Base-by-base conservation (phyloP, 2,797 vertebrate genomes). In the Menidia menidia region DNA sequence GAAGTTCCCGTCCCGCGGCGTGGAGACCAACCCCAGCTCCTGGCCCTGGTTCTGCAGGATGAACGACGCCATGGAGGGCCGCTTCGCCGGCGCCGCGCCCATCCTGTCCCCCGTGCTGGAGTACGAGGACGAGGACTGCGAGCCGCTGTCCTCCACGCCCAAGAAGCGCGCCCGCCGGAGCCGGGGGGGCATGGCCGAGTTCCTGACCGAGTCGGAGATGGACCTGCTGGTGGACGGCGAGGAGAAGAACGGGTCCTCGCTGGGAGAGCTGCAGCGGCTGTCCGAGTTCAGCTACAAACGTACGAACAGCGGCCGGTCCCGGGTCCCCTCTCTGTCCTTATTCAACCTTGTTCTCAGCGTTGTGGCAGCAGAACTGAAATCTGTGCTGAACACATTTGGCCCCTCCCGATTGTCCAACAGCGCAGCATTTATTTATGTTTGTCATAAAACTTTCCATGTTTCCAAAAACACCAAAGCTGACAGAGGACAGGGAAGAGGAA, bases 41-140 rank as follows among this genome's bases (percentile, higher is more conserved):
- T 95, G 94, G 94, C 93, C 90, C 35, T 95, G 93, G 94, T 94
- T 92, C 75, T 92, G 92, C 84, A 81, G 91, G 0, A 92, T 95
- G 92, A 92, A 93, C 2, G 92, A 94, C 18, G 92, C 93, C 68
- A 90, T 94, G 85, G 92, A 93, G 72, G 92, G 91, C 0, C 88
- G 90, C 0, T 81, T 92, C 1, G 67, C 86, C 0, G 78, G 78
- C 3, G 76, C 78, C 0, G 91, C 89, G 0, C 88, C 91, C 53
- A 68, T 90, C 71, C 89, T 93, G 71, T 88, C 88, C 3, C 90
- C 92, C 11, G 81, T 92, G 1, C 81, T 90, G 19, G 90, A 90
- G 65, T 89, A 91, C 2, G 91, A 88, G 11, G 92, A 92, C 3
- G 91, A 93, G 3, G 89, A 92, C 61, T 88, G 86, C 0, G 92